phyloP scores from a whole-genome alignment of 2,113 vertebrate genomes.

The Cavia aperea region DNA sequence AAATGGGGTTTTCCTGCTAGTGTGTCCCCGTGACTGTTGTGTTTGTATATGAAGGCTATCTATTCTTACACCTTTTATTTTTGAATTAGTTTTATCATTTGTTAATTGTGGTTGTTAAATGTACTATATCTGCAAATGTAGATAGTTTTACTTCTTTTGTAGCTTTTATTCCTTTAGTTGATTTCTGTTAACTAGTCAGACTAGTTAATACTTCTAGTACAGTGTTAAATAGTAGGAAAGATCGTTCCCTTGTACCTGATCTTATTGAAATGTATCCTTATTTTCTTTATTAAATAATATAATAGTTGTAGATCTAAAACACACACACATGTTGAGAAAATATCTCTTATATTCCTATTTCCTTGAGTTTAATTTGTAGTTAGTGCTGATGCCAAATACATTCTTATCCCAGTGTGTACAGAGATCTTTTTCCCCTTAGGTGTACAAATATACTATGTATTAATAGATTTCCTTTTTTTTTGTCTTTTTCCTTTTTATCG shows the following conservation, averaged over 20 bases:
- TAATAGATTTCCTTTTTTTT: neutral
- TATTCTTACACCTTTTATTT: conserved; percentile 6
- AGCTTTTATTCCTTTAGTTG: neutral
- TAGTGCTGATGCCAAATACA: neutral
- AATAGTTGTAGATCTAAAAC: neutral
- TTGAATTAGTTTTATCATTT: conserved; percentile 13
- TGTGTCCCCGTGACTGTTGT: neutral
- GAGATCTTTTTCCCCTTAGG: neutral
- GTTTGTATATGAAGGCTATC: neutral
- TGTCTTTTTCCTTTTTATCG: too few relatives aligned
- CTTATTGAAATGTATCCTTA: neutral
- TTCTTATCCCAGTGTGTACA: neutral
- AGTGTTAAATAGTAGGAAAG: neutral
- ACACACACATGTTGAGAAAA: neutral
- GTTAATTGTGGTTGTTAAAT: neutral
- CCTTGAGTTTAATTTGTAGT: neutral
- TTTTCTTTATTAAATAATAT: conserved; percentile 8
- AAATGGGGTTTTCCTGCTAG: neutral
- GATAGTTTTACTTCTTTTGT: neutral
- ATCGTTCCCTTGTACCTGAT: neutral
- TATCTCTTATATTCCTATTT: neutral
- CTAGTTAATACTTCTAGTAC: neutral
- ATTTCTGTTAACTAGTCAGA: neutral
- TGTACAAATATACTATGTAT: neutral
- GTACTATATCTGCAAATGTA: neutral